Conservation (phyloP, 2,113 vertebrate species). For the Pogona vitticeps region DNA sequence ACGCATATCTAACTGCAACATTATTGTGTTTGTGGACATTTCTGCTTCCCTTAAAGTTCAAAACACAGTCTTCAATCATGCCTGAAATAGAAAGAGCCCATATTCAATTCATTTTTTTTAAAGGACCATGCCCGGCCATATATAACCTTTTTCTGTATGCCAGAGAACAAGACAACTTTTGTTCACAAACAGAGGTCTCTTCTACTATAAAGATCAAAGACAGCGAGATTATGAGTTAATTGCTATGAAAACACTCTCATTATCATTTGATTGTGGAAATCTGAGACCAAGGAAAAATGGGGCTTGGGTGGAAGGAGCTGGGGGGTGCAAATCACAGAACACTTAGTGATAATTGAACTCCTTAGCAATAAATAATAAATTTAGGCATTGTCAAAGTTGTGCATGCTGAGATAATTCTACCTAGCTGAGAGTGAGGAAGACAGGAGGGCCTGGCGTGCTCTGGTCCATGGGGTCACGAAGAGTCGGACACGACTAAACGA, state of each 20-base stretch:
- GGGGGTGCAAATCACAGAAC: slow-evolving; percentile 38
- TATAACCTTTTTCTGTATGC: neutral
- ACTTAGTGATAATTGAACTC: slow-evolving; percentile 40
- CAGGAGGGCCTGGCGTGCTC: too few relatives aligned
- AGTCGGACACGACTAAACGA: too few relatives aligned
- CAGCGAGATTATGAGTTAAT: slow-evolving; percentile 38
- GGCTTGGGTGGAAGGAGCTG: slow-evolving; percentile 16
- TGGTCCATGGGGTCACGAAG: too few relatives aligned
- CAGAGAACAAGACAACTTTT: slow-evolving; percentile 13
- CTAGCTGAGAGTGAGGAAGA: too few relatives aligned
- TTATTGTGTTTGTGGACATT: neutral
- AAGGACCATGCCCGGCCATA: neutral
- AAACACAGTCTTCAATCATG: neutral
- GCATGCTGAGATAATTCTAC: neutral
- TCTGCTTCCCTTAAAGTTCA: neutral
- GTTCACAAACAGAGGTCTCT: neutral
- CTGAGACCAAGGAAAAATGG: too few relatives aligned
- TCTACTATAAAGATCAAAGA: slow-evolving; percentile 45
- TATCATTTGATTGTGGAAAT: slow-evolving; percentile 59
- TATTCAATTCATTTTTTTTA: slow-evolving; percentile 32
- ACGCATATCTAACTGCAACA: neutral
- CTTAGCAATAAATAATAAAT: neutral
- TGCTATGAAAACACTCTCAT: slow-evolving; percentile 58
- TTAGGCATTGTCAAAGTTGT: too few relatives aligned
- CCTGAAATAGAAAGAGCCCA: neutral